Evolutionary conservation across 2,888 invertebrate species (phyloP), one percentile per base, ranked within the genome.

Genomic region (Amaurobius ferox): DNA sequence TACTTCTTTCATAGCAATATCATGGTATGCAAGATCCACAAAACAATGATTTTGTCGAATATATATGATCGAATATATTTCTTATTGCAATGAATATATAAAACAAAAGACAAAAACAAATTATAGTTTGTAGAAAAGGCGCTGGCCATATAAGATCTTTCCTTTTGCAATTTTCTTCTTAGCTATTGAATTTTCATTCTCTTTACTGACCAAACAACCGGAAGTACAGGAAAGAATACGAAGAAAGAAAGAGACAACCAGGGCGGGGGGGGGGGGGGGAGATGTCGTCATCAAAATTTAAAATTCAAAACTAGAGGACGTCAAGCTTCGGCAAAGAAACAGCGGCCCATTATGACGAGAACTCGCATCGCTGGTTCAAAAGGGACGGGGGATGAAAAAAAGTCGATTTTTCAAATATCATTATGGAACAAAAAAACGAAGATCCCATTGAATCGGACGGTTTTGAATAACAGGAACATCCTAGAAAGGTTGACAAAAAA

Each of bases 381-480:
- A 35, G 39, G 35, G 13, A 39, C 11, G 2, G 28, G n/a, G 23
- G 23, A 23, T 5, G 39, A 67, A 67, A 35, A n/a, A 67, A 35
- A 67, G 35, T 32, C 32, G 67, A 67, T 67, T 67, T 67, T 67
- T 67, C 39, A 39, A 67, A 67, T 67, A 67, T 67, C 67, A 67
- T 67, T 67, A 67, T 23, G 35, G 67, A 32, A n/a, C 32, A 30
- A 30, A 30, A 29, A 30, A 19, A 30, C 6, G 55, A 55, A 55
- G 55, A 55, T 55, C 55, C 55, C 23, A 55, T 55, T 55, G 55
- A 55, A 23, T 19, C 19, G 55, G 55, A 55, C 55, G 55, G 55
- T 55, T 55, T 55, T 55, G 55, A 55, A 55, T 55, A 55, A 55
- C 55, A 55, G 55, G 55, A 55, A 55, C 55, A 55, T 55, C 55